Percentiles rank a stretch among this genome's conserved stretches.
Evolutionary conservation across 2,888 invertebrate species (phyloP).

Genomic region (Chorisops tibialis): DNA sequence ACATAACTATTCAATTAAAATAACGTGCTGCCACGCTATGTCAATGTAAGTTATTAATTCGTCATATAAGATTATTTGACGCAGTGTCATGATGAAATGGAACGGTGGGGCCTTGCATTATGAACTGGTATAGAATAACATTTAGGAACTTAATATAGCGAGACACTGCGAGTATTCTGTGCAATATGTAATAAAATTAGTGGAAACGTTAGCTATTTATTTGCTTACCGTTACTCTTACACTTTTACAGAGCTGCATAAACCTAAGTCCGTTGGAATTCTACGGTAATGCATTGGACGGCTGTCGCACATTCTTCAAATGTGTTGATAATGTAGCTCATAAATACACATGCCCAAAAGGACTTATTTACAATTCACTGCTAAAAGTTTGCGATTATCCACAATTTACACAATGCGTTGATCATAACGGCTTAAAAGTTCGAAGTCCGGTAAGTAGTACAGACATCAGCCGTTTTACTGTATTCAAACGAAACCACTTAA

Average conservation of each 20-base stretch:
- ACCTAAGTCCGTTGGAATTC: slow-evolving; percentile 32
- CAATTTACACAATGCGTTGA: slow-evolving; percentile 13
- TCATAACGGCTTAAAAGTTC: neutral
- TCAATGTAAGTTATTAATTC: too few species aligned
- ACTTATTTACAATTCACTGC: neutral
- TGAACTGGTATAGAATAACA: too few species aligned
- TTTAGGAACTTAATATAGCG: too few species aligned
- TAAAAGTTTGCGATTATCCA: slow-evolving; percentile 12
- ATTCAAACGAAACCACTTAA: neutral
- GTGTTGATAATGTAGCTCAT: neutral
- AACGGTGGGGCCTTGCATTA: too few species aligned
- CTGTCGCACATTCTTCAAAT: slow-evolving; percentile 40
- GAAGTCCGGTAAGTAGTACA: neutral
- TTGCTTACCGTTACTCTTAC: too few species aligned
- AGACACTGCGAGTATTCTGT: too few species aligned
- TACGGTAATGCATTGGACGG: slow-evolving; percentile 38
- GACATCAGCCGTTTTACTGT: neutral
- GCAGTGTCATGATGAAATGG: too few species aligned
- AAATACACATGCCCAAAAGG: slow-evolving; percentile 9
- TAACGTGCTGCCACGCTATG: too few species aligned
- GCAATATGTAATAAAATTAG: too few species aligned
- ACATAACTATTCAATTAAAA: too few species aligned
- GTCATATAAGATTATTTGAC: too few species aligned
- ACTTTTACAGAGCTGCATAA: slow-evolving; percentile 35
- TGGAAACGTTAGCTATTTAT: neutral